phyloP scores from a whole-genome alignment of 2,888 invertebrate genomes.

The Anorthoa munda region DNA sequence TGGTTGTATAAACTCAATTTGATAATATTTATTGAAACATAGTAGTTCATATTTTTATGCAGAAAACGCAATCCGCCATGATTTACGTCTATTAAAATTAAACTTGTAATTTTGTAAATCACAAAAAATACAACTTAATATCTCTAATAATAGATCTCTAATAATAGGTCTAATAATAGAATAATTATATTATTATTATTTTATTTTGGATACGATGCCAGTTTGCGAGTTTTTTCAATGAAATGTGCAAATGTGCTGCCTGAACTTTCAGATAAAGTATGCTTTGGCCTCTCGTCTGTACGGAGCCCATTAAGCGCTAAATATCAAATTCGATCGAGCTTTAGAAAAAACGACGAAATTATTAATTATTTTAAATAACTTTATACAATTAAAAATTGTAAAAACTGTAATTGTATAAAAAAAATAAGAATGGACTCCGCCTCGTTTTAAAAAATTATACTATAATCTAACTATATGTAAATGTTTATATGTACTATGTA shows the following conservation, averaged over 20 bases:
- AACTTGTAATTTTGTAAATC: too few relatives aligned
- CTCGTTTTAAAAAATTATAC: not conserved
- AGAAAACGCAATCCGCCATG: not conserved
- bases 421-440: not conserved
- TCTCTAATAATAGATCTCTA: too few relatives aligned
- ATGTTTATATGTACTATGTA: not conserved
- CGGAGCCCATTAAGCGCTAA: not conserved
- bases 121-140: too few relatives aligned
- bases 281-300: not conserved
- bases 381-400: conserved; percentile 12
- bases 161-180: too few relatives aligned
- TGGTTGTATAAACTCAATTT: too few relatives aligned
- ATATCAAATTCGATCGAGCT: conserved; percentile 5
- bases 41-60: not conserved
- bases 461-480: not conserved
- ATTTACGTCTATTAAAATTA: not conserved
- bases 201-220: not conserved
- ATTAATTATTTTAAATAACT: not conserved
- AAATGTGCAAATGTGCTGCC: not conserved
- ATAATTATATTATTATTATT: not conserved
- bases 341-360: not conserved
- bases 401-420: too few relatives aligned
- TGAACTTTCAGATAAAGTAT: not conserved
- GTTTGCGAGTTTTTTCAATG: not conserved
- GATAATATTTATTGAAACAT: not conserved